Conservation (phyloP, 2,888 invertebrate species). For the Muschampia staudingeri region DNA sequence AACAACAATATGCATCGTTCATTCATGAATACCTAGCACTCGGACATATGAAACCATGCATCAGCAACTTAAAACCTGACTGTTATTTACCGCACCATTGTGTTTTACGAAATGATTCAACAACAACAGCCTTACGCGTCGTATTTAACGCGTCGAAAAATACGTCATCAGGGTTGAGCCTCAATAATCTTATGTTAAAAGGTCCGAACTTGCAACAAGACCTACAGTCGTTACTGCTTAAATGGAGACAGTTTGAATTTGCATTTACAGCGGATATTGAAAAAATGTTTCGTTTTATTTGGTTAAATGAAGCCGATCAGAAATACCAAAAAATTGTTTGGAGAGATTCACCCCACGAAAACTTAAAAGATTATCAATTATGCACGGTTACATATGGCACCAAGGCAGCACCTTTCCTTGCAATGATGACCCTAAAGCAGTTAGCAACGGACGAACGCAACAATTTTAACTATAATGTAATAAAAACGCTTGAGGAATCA, state of each 20-base stretch:
- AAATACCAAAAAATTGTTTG: slow-evolving; percentile 52
- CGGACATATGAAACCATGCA: not conserved
- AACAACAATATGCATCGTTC: not conserved
- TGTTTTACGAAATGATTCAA: not conserved
- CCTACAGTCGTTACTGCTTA: slow-evolving; percentile 48
- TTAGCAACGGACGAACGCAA: slow-evolving; percentile 48
- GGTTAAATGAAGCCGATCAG: slow-evolving; percentile 49
- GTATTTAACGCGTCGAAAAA: not conserved
- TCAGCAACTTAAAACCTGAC: not conserved
- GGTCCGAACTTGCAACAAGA: slow-evolving; percentile 57
- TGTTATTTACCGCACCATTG: slow-evolving; percentile 5
- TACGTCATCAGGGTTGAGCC: not conserved
- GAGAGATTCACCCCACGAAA: slow-evolving; percentile 26
- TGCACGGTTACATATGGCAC: slow-evolving; percentile 52
- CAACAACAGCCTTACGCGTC: not conserved
- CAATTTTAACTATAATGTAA: slow-evolving; percentile 30
- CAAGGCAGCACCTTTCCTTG: no score
- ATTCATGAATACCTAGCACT: not conserved
- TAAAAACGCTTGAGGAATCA: slow-evolving; percentile 1
- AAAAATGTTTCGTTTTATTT: slow-evolving; percentile 60
- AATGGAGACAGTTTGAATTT: slow-evolving; percentile 58
- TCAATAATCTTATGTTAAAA: slow-evolving; percentile 23
- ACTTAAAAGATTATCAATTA: slow-evolving; percentile 38
- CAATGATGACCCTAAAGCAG: slow-evolving; percentile 54
- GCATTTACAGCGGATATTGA: slow-evolving; percentile 59